These are phyloP conservation scores for Temnothorax unifasciatus DNA, from an alignment of 2,888 invertebrate species.

Conservation along the genomic window DNA sequence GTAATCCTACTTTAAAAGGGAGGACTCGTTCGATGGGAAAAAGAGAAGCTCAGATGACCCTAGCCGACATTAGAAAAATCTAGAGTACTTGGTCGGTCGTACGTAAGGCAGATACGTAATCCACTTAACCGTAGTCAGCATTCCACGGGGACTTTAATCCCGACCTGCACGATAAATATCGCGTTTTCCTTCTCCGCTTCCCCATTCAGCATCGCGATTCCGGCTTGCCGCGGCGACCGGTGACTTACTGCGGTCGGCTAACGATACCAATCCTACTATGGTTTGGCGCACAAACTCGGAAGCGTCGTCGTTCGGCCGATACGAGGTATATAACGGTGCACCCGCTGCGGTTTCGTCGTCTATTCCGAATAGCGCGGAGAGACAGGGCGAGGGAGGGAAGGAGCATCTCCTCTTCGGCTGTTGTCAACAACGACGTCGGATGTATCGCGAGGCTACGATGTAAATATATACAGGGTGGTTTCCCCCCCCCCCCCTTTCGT, in stretches of 20 bases:
- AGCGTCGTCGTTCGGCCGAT: constrained; percentile 34
- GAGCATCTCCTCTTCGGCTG: constrained; percentile 7
- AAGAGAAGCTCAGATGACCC: background rate
- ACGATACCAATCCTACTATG: constrained; percentile 51
- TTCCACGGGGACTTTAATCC: constrained; percentile 46
- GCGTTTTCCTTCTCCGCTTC: constrained; percentile 43
- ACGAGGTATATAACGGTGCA: constrained; percentile 46
- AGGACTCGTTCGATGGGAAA: background rate
- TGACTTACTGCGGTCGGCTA: constrained; percentile 51
- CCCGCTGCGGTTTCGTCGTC: constrained; percentile 39
- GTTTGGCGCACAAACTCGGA: constrained; percentile 47
- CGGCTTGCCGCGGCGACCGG: constrained; percentile 34
- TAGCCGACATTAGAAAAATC: constrained; percentile 22
- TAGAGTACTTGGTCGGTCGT: constrained; percentile 17
- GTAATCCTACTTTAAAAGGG: background rate
- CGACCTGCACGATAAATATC: constrained; percentile 49
- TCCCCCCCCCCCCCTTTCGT: background rate
- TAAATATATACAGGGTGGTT: background rate
- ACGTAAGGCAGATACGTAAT: constrained; percentile 38
- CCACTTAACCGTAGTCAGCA: constrained; percentile 46
- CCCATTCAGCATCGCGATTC: constrained; percentile 43
- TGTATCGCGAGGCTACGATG: constrained; percentile 1
- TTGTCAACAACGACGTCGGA: constrained; percentile 22
- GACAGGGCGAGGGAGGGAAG: background rate
- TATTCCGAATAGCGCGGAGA: constrained; percentile 37